Percentiles rank a stretch among this genome's conserved stretches.
phyloP scores from a whole-genome alignment of 2,888 invertebrate genomes.

The Alitta virens region DNA sequence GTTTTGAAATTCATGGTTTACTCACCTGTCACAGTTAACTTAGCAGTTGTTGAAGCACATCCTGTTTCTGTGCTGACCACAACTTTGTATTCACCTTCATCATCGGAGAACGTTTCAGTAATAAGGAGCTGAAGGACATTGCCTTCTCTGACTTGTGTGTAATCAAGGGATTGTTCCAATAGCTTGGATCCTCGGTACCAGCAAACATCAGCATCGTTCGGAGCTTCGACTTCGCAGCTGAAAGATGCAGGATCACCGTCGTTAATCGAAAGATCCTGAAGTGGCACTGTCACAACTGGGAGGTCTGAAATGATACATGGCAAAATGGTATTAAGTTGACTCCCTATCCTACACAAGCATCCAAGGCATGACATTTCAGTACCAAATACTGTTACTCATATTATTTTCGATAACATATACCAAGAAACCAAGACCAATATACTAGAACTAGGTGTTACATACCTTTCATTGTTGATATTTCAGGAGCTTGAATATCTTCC shows the following conservation, averaged over 20 bases:
- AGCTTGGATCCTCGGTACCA: slow-evolving; percentile 37
- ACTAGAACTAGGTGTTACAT: no score
- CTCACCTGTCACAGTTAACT: slow-evolving; percentile 37
- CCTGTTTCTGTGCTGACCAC: slow-evolving; percentile 34
- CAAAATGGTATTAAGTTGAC: no score
- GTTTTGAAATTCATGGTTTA: neutral
- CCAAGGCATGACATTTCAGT: no score
- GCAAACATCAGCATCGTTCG: slow-evolving; percentile 31
- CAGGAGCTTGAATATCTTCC: no score
- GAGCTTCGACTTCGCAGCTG: slow-evolving; percentile 34
- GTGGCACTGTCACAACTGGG: slow-evolving; percentile 23
- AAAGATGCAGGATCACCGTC: slow-evolving; percentile 38
- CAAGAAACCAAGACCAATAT: no score
- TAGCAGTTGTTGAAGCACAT: slow-evolving; percentile 35
- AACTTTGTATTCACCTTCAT: slow-evolving; percentile 38
- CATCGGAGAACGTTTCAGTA: slow-evolving; percentile 26
- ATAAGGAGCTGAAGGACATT: slow-evolving; percentile 32
- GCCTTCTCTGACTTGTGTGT: slow-evolving; percentile 30
- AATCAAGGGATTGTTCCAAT: slow-evolving; percentile 24
- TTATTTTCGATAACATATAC: no score
- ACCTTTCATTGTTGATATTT: no score
- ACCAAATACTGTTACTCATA: no score
- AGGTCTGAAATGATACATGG: no score
- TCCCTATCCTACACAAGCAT: no score
- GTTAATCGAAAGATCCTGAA: slow-evolving; percentile 33